These are phyloP conservation scores for Dynastes hyllus DNA, from an alignment of 2,888 invertebrate genomes.

Conservation along the genomic window DNA sequence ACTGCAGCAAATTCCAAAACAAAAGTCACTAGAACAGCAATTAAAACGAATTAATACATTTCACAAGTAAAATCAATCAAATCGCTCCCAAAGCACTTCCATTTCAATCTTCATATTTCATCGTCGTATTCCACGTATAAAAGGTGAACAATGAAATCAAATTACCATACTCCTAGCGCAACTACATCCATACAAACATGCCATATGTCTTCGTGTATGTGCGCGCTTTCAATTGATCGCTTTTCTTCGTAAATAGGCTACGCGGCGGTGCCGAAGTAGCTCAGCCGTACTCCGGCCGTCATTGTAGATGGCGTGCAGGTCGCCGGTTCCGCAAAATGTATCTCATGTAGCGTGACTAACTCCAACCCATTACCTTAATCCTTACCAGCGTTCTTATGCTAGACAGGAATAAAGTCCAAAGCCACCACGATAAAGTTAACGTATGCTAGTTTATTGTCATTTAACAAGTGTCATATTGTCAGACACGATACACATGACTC, in stretches of 20 bases:
- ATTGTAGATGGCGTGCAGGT: conserved; percentile 38
- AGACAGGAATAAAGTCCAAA: conserved; percentile 42
- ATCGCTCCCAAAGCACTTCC: no score
- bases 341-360: conserved; percentile 47
- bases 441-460: conserved; percentile 43
- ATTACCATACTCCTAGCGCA: conserved; percentile 6
- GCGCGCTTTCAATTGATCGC: conserved; percentile 28
- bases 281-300: conserved; percentile 2
- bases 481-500: conserved; percentile 31
- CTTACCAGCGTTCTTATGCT: conserved; percentile 39
- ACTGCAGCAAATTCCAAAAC: no score
- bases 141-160: conserved; percentile 21
- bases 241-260: conserved; percentile 11
- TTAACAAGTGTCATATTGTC: conserved; percentile 47
- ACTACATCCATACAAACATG: background rate
- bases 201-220: background rate
- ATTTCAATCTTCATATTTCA: no score
- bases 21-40: no score
- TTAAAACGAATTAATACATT: no score
- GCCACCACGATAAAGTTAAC: conserved; percentile 46
- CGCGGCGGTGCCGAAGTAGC: background rate
- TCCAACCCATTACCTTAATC: conserved; percentile 46
- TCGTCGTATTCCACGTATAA: background rate
- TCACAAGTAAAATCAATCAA: no score
- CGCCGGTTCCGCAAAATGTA: conserved; percentile 41